Base-by-base conservation (phyloP, 1,140 invertebrate species). In the Zaprionus africanus region DNA sequence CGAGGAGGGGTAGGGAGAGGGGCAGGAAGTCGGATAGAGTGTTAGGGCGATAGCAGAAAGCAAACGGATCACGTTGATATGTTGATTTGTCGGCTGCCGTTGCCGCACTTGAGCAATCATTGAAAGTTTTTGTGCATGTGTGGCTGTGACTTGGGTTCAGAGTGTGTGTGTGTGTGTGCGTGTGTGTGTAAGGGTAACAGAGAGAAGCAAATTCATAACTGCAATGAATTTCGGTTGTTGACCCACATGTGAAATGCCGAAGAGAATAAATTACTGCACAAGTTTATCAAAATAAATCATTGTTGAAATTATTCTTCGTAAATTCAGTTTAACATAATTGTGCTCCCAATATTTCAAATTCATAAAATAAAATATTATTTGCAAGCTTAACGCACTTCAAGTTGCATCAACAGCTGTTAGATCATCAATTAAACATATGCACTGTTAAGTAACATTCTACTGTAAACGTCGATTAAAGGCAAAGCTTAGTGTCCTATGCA, bases 51-150 rank as follows among this genome's bases (percentile, higher is more conserved):
- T 49, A 22, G 46, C 17, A 19, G 13, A 24, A 51, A 51, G 17
- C 46, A 51, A 51, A 51, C 19, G 65, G 31, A 49, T 26, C 46
- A 57, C 19, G 22, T 71, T 41, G 38, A 57, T 69, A 69, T 68
- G 57, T 61, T 73, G 64, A 74, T 67, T 67, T 67, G 57, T 74
- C 71, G 51, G 26, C 34, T 54, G 41, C 26, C 53, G 38, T 36
- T 51, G 36, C 22, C 12, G 59, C 11, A 26, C 15, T 19, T 22
- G 31, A 43, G 22, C 46, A 56, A 66, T 43, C 58, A 60, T 60
- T 43, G 38, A 26, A 22, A 59, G 57, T 19, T 24, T 51, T 13
- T 51, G 19, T 51, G 19, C 9, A 11, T 51, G n/a, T 46, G 36
- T 26, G 15, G 15, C 13, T 36, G 11, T 22, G 31, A 12, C 13